Percentiles rank a stretch among this genome's conserved stretches.
These are phyloP conservation scores for Oncorhynchus masou DNA, from an alignment of 2,113 vertebrate species.

Conservation along the genomic window DNA sequence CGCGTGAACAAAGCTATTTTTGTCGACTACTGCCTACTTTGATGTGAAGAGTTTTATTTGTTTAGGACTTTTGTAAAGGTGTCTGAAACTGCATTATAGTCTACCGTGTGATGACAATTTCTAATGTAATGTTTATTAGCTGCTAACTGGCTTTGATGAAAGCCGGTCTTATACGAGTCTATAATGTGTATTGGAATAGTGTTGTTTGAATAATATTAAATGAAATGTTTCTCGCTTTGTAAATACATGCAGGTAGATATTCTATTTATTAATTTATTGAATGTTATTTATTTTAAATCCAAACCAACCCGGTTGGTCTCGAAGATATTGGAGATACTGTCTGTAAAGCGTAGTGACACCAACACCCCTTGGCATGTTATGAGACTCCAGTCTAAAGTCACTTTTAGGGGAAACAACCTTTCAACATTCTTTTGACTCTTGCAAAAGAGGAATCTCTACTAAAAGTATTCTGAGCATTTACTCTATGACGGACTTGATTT, in stretches of 20 bases:
- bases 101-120: slow-evolving; percentile 50
- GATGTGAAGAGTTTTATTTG: slow-evolving; percentile 65
- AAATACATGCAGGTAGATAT: slow-evolving; percentile 42
- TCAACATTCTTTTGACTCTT: too few relatives aligned
- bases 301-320: slow-evolving; percentile 39
- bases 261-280: slow-evolving; percentile 70
- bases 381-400: too few relatives aligned
- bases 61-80: slow-evolving; percentile 51
- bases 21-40: slow-evolving; percentile 61
- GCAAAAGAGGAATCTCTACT: too few relatives aligned
- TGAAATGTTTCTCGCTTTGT: slow-evolving; percentile 23
- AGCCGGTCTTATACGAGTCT: slow-evolving; percentile 68
- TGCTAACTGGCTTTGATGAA: slow-evolving; percentile 77
- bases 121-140: slow-evolving; percentile 75
- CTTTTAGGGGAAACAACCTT: too few relatives aligned
- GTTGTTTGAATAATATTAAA: slow-evolving; percentile 27
- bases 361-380: too few relatives aligned
- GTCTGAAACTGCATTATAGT: slow-evolving; percentile 63
- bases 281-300: slow-evolving; percentile 45
- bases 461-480: too few relatives aligned
- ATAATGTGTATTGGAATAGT: slow-evolving; percentile 37
- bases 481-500: too few relatives aligned
- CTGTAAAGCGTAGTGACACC: too few relatives aligned
- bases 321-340: slow-evolving; percentile 20
- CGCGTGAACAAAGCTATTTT: slow-evolving; percentile 26